Evolutionary conservation across 2,888 invertebrate genomes (phyloP).

Genomic region (Willowsia nigromaculata): DNA sequence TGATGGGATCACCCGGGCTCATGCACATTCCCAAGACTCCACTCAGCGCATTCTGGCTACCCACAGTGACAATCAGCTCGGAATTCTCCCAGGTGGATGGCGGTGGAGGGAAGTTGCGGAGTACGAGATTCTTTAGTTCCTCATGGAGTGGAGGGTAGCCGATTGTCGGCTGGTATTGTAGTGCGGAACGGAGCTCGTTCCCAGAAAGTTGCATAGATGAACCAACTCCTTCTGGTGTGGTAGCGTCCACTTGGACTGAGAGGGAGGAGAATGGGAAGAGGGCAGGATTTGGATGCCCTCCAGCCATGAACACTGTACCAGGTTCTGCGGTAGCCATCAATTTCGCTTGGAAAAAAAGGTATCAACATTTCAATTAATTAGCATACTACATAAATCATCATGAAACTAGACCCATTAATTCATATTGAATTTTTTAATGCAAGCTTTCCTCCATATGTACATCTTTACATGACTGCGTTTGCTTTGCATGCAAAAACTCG

Average conservation of each 20-base stretch:
- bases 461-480: too few species aligned
- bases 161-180: conserved; percentile 89
- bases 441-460: too few species aligned
- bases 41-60: conserved; percentile 89
- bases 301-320: conserved; percentile 82
- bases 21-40: conserved; percentile 87
- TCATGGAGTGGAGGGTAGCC: conserved; percentile 84
- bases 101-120: conserved; percentile 85
- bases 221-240: conserved; percentile 81
- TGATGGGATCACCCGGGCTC: conserved; percentile 86
- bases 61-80: conserved; percentile 85
- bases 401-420: not conserved
- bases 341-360: conserved; percentile 81
- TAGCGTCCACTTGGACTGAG: conserved; percentile 78
- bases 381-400: not conserved
- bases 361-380: not conserved
- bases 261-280: conserved; percentile 86
- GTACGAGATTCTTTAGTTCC: conserved; percentile 85
- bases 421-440: too few species aligned
- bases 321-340: conserved; percentile 81
- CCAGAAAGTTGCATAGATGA: conserved; percentile 84
- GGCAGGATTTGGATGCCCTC: conserved; percentile 88
- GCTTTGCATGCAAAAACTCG: too few species aligned
- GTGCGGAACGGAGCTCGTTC: conserved; percentile 84
- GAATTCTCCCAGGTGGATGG: conserved; percentile 81